phyloP scores from a whole-genome alignment of 2,888 invertebrate species.

The Masnerella sp. region DNA sequence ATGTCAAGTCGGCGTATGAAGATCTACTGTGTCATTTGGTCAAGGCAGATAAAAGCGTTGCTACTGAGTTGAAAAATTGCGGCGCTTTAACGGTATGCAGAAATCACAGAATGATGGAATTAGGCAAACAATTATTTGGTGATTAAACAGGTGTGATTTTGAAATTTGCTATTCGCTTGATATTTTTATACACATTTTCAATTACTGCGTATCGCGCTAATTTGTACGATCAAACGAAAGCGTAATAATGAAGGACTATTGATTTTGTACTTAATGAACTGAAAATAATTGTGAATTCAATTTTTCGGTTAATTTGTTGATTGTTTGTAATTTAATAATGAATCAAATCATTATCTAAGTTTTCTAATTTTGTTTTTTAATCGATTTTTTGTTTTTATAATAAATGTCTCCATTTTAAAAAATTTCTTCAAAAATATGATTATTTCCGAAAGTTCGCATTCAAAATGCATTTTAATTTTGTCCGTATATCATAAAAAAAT shows the following conservation, averaged over 20 bases:
- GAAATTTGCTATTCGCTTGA: conserved; percentile 8
- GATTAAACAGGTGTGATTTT: conserved; percentile 80
- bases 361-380: too few relatives aligned
- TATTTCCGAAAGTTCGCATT: too few relatives aligned
- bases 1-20: conserved; percentile 93
- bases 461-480: too few relatives aligned
- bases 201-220: conserved; percentile 17
- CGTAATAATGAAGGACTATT: conserved; percentile 28
- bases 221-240: conserved; percentile 20
- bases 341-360: neutral
- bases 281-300: conserved; percentile 25
- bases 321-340: neutral
- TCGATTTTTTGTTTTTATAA: too few relatives aligned
- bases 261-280: conserved; percentile 39
- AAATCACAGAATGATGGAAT: conserved; percentile 92
- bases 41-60: conserved; percentile 87
- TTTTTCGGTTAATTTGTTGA: conserved; percentile 20
- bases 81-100: conserved; percentile 90
- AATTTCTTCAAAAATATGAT: too few relatives aligned
- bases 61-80: conserved; percentile 87
- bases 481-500: too few relatives aligned
- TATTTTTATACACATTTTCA: conserved; percentile 42
- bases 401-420: too few relatives aligned
- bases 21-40: conserved; percentile 92
- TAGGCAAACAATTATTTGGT: conserved; percentile 92